Percentiles rank a stretch among this genome's conserved stretches.
Evolutionary conservation across 2,113 vertebrate species (phyloP).

Genomic region (Prochilodus magdalenae): DNA sequence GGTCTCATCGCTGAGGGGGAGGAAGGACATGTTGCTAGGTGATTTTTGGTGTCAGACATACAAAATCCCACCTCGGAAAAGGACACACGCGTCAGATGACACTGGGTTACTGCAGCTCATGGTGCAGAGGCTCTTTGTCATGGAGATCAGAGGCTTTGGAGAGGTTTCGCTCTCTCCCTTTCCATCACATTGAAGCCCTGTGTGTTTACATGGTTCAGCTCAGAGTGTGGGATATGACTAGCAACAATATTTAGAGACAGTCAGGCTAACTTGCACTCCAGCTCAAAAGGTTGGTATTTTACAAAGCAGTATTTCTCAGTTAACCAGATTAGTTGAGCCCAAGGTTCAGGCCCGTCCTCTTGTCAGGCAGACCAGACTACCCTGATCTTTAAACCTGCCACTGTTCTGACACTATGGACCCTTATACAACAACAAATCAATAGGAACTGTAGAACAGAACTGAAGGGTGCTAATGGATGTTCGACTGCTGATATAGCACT

Average conservation of each 20-base stretch:
- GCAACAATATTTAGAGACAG: neutral
- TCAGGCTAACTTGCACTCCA: neutral
- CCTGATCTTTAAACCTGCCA: neutral
- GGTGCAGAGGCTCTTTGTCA: slow-evolving; percentile 25
- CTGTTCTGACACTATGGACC: neutral
- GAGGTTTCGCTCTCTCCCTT: neutral
- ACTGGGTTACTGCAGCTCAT: slow-evolving; percentile 20
- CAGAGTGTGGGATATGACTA: neutral
- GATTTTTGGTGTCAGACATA: slow-evolving; percentile 32
- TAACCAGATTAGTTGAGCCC: no score
- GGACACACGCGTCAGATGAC: slow-evolving; percentile 40
- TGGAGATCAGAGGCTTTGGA: slow-evolving; percentile 25
- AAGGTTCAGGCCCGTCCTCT: no score
- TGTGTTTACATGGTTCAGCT: neutral
- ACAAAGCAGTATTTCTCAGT: no score
- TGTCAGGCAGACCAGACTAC: no score
- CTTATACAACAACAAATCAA: slow-evolving; percentile 10
- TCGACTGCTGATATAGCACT: neutral
- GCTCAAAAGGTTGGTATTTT: no score
- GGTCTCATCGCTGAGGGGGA: slow-evolving; percentile 38
- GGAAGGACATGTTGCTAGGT: slow-evolving; percentile 61
- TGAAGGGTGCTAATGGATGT: neutral
- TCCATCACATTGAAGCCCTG: neutral
- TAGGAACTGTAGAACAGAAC: neutral
- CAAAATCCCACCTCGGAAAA: slow-evolving; percentile 42